Percentiles rank a stretch among this genome's conserved stretches.
Evolutionary conservation across 2,888 invertebrate species (phyloP).

Genomic region (Ganaspis brasiliensis): DNA sequence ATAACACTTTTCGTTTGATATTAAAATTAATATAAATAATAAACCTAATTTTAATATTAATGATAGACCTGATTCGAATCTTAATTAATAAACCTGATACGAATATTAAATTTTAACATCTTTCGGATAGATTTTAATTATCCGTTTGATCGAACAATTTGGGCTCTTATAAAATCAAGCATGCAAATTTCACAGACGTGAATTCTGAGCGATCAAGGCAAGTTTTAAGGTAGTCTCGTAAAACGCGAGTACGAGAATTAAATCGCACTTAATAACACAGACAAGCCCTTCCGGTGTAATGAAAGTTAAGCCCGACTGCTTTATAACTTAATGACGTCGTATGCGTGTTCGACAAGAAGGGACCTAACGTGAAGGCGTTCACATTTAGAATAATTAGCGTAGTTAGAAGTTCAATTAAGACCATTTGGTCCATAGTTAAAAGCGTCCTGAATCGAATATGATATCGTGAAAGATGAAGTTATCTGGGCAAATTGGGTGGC

Average conservation of each 20-base stretch:
- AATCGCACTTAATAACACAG: constrained; percentile 44
- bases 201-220: constrained; percentile 11
- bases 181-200: background rate
- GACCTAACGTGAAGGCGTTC: constrained; percentile 55
- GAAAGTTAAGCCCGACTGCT: constrained; percentile 58
- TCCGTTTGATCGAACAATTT: background rate
- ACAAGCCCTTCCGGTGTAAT: constrained; percentile 45
- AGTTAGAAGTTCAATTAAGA: constrained; percentile 72
- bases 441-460: constrained; percentile 8
- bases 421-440: constrained; percentile 63
- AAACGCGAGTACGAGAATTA: constrained; percentile 47
- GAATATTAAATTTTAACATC: too few relatives aligned
- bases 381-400: constrained; percentile 69
- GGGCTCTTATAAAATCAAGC: constrained; percentile 1
- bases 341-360: constrained; percentile 64
- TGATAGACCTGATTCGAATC: too few relatives aligned
- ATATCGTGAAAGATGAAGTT: background rate
- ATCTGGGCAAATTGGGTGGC: constrained; percentile 2
- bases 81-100: too few relatives aligned
- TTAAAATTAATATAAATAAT: too few relatives aligned
- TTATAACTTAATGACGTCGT: constrained; percentile 67
- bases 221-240: constrained; percentile 12
- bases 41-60: too few relatives aligned
- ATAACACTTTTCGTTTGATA: too few relatives aligned
- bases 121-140: background rate